Base-by-base conservation (phyloP, 2,797 vertebrate species). In the Acipenser ruthenus region DNA sequence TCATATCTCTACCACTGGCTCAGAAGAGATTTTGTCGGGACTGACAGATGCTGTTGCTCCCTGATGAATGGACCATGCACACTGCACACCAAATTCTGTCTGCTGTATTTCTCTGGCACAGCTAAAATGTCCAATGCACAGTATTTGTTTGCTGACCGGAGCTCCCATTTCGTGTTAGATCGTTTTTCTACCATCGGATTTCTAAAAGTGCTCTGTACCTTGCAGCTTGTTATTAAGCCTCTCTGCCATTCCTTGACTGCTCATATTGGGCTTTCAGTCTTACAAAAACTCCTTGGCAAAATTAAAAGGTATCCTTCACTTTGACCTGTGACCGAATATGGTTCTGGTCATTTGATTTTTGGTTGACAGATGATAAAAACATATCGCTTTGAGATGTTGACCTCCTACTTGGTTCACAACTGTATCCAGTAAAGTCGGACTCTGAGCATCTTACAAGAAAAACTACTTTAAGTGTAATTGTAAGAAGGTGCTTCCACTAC, bases 111-210 rank as follows among this genome's bases (percentile, higher is more conserved):
- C 90, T 0, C 8, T 75, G 1, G 66, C 82, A 0, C 91, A 89
- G 71, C 74, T 98, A 98, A 98, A 86, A 98, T 95, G 84, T 93
- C 90, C 69, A 92, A 98, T 8, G 96, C 96, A 1, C 96, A 99
- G 75, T 99, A 94, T 78, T 82, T 99, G 78, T 99, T 99, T 82
- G 79, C 93, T 0, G 92, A 94, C 11, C 90, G 94, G 80, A 98
- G 90, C 80, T 82, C 94, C 56, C 79, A 77, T 67, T 98, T 98
- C 55, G 81, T 99, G 3, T 78, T 96, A 65, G 86, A 91, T 69
- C 77, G 92, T 0, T 79, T 98, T 53, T 70, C 12, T 0, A 61
- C 49, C 1, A 86, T 93, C 49, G 94, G 93, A 0, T 95, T 90
- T 82, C 86, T 61, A 64, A 92, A 92, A 78, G 87, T 97, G 10